Conservation (phyloP, 1,140 invertebrate genomes). For the Plectus sambesii region DNA sequence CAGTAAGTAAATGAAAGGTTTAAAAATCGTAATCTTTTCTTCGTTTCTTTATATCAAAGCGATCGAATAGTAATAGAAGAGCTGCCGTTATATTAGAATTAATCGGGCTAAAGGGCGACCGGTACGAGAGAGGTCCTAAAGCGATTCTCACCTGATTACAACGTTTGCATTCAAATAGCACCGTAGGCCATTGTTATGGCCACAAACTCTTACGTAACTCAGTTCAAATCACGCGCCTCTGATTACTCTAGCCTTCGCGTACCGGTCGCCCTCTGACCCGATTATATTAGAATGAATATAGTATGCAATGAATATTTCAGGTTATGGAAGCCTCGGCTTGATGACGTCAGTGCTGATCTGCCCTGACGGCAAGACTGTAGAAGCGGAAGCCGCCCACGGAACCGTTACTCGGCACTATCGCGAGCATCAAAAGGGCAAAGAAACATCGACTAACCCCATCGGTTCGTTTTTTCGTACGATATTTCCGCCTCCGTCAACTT, state of each 20-base stretch:
- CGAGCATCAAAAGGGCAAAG: slow-evolving; percentile 82
- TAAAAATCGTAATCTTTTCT: not conserved
- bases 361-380: slow-evolving; percentile 88
- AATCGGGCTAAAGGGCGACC: too few species aligned
- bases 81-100: too few species aligned
- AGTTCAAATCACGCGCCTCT: too few species aligned
- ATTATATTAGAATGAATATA: not conserved
- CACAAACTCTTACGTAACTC: too few species aligned
- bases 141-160: too few species aligned
- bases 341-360: slow-evolving; percentile 89
- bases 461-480: slow-evolving; percentile 48
- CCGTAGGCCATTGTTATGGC: too few species aligned
- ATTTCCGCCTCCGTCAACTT: not conserved
- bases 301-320: slow-evolving; percentile 32
- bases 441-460: slow-evolving; percentile 94
- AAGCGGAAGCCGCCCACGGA: slow-evolving; percentile 91
- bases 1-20: not conserved
- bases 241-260: too few species aligned
- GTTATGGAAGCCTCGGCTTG: slow-evolving; percentile 68
- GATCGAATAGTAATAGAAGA: too few species aligned
- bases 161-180: too few species aligned
- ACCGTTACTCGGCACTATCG: slow-evolving; percentile 89
- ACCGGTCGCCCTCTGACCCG: too few species aligned
- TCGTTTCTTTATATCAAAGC: too few species aligned
- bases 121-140: too few species aligned